phyloP scores from a whole-genome alignment of 2,888 invertebrate genomes.

The Atrina japonica region DNA sequence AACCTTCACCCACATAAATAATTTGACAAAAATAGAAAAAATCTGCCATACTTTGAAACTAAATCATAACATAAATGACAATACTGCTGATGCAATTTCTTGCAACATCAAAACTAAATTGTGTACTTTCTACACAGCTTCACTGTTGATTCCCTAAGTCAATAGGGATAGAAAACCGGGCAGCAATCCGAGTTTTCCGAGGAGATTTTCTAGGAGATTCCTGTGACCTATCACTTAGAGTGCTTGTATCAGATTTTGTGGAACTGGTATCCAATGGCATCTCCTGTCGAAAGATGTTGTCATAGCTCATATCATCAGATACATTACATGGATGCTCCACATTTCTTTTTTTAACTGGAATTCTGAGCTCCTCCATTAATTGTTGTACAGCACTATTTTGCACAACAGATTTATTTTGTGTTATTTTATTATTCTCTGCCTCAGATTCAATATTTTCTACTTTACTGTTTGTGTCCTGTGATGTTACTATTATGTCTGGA shows the following conservation, averaged over 20 bases:
- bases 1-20: too few species aligned
- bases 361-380: neutral
- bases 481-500: neutral
- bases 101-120: constrained; percentile 17
- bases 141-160: constrained; percentile 28
- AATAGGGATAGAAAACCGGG: constrained; percentile 66
- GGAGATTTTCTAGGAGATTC: constrained; percentile 61
- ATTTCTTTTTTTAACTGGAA: constrained; percentile 2
- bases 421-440: constrained; percentile 1
- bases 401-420: neutral
- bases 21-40: neutral
- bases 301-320: constrained; percentile 56
- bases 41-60: neutral
- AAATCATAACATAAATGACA: neutral
- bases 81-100: neutral
- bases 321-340: constrained; percentile 15
- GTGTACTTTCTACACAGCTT: constrained; percentile 17
- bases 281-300: constrained; percentile 60
- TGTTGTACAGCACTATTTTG: constrained; percentile 11
- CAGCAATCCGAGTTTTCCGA: constrained; percentile 68
- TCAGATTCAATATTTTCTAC: neutral
- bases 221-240: constrained; percentile 49
- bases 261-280: constrained; percentile 72
- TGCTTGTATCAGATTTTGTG: constrained; percentile 61
- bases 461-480: too few species aligned